Evolutionary conservation across 2,797 vertebrate genomes (phyloP).

Genomic region (Atherinosoma microstoma): DNA sequence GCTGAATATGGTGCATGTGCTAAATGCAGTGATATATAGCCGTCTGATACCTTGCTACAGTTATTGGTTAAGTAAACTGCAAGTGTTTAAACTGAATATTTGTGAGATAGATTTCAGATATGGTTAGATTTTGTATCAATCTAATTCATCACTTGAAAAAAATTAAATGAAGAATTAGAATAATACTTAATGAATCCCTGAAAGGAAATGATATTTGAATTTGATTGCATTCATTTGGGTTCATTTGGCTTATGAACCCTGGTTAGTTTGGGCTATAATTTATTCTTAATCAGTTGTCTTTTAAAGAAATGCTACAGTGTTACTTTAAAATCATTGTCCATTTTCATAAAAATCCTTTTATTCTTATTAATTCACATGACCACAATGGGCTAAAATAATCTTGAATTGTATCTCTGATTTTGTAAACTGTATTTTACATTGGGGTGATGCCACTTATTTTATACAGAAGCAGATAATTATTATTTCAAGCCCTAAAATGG

Average conservation of each 20-base stretch:
- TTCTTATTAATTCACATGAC: background rate
- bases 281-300: background rate
- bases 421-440: background rate
- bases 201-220: too few relatives aligned
- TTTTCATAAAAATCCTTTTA: background rate
- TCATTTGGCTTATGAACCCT: background rate
- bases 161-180: too few relatives aligned
- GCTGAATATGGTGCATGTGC: too few relatives aligned
- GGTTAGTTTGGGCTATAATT: background rate
- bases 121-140: background rate
- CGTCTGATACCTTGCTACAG: background rate
- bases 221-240: too few relatives aligned
- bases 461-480: background rate
- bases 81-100: background rate
- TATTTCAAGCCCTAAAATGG: background rate
- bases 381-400: background rate
- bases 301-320: background rate
- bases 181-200: too few relatives aligned
- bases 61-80: conserved; percentile 1
- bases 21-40: background rate
- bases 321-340: background rate
- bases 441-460: background rate
- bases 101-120: background rate
- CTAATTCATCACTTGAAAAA: background rate
- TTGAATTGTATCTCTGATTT: conserved; percentile 2